A percentile compares a stretch with the other conserved stretches of the same genome.
These are phyloP conservation scores for Myotis brandtii DNA, from an alignment of 2,113 vertebrate species.

Conservation along the genomic window DNA sequence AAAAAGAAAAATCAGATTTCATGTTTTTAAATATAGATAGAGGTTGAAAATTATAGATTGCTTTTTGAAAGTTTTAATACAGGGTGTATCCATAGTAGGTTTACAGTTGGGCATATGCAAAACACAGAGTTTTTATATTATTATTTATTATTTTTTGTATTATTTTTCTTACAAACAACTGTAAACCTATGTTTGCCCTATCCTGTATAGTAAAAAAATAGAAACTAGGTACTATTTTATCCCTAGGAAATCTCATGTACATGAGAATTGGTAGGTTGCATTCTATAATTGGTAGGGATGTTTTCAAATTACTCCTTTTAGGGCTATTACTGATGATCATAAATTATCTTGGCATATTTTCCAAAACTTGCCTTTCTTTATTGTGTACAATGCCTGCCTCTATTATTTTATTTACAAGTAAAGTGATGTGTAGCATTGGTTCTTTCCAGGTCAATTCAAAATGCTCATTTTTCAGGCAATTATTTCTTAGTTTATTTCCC, in stretches of 20 bases:
- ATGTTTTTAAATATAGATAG: background rate
- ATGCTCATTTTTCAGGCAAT: conserved; percentile 28
- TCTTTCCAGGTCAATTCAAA: conserved; percentile 32
- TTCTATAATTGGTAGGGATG: background rate
- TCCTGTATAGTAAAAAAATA: background rate
- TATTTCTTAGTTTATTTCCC: background rate
- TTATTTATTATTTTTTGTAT: background rate
- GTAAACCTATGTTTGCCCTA: background rate
- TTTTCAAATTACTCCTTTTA: conserved; percentile 8
- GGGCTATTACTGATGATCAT: background rate
- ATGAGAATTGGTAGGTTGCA: background rate
- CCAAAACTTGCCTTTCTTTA: background rate
- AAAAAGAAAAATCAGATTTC: background rate
- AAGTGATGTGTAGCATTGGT: background rate
- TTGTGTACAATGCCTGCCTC: background rate
- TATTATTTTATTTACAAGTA: conserved; percentile 16
- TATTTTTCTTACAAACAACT: background rate
- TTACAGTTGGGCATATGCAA: background rate
- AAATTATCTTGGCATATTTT: conserved; percentile 3
- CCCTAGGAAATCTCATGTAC: background rate
- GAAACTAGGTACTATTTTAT: background rate
- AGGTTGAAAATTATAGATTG: background rate
- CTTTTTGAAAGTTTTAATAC: background rate
- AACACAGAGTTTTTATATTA: background rate
- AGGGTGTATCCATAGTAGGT: background rate